Base-by-base conservation (phyloP, 37 sponge, comb jelly and placozoan species). In the Spongia lamella region DNA sequence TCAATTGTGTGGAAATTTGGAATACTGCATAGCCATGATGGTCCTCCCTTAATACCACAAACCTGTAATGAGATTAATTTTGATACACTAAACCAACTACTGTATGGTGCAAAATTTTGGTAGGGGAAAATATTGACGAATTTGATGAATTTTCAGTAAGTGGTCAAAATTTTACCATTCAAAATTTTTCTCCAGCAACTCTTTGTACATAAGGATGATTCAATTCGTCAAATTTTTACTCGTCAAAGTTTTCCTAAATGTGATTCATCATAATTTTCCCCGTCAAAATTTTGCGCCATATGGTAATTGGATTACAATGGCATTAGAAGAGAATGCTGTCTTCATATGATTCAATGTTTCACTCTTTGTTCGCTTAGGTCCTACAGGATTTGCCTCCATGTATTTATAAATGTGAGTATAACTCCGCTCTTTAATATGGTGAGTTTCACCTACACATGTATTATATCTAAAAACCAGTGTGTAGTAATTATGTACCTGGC, bases 31-130 rank as follows among this genome's bases (percentile, higher is more conserved):
- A 81, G 56, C 56, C 62, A 59, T 20, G 67, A 64, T 52, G 73
- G 74, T 32, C 82, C 73, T 20, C 81, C 71, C 20, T 81, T 81
- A 4, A 81, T 58, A 36, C 82, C 82, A 81, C 51, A 63, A 19
- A 63, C 82, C 82, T 81, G 22, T 5, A 43, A 43, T 43, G 47
- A n/a, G n/a, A n/a, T n/a, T n/a, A n/a, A n/a, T n/a, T n/a, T n/a
- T n/a, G n/a, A n/a, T n/a, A n/a, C n/a, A n/a, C n/a, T n/a, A n/a
- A n/a, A n/a, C n/a, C n/a, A n/a, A n/a, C n/a, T n/a, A n/a, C n/a
- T n/a, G n/a, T n/a, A n/a, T n/a, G n/a, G n/a, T n/a, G n/a, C n/a
- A n/a, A n/a, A n/a, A n/a, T n/a, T n/a, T n/a, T n/a, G n/a, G n/a
- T n/a, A n/a, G n/a, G n/a, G n/a, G n/a, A n/a, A n/a, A n/a, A n/a